These are phyloP conservation scores for Chloroceryle inda DNA, from an alignment of 2,797 vertebrate genomes.

Conservation along the genomic window DNA sequence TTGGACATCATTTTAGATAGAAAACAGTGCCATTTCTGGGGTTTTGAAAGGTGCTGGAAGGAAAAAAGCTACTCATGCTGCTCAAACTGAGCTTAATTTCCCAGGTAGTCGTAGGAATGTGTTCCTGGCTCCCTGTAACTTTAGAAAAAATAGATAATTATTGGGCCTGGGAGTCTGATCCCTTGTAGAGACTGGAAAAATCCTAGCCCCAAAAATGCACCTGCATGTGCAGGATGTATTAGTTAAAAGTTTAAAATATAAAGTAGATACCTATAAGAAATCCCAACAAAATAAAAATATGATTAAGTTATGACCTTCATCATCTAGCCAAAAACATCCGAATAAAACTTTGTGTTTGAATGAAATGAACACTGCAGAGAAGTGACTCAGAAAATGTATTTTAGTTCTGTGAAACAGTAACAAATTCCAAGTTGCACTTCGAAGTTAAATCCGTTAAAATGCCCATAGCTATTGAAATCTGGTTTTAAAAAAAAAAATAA, in stretches of 20 bases:
- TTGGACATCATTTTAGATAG: not conserved
- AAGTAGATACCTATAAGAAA: not conserved
- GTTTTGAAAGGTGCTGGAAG: slow-evolving; percentile 1
- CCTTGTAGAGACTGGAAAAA: not conserved
- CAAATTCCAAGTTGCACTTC: not conserved
- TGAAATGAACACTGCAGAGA: not conserved
- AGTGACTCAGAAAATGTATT: not conserved
- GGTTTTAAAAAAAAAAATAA: not conserved
- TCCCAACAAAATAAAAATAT: not conserved
- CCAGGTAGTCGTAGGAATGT: not conserved
- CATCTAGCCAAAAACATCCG: not conserved
- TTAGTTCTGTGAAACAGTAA: not conserved
- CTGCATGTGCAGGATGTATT: not conserved
- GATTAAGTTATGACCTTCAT: not conserved
- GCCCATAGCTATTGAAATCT: not conserved
- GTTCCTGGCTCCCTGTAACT: not conserved
- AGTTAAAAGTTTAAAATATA: not conserved
- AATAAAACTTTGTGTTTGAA: not conserved
- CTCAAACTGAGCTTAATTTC: not conserved
- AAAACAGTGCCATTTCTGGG: not conserved
- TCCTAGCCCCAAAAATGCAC: not conserved
- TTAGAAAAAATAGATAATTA: not conserved
- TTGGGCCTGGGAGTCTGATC: not conserved
- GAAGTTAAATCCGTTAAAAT: not conserved
- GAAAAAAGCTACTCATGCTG: not conserved